Evolutionary conservation across 2,888 invertebrate genomes (phyloP), one percentile per base, ranked within the genome.

Genomic region (Ischnus inquisitorius): DNA sequence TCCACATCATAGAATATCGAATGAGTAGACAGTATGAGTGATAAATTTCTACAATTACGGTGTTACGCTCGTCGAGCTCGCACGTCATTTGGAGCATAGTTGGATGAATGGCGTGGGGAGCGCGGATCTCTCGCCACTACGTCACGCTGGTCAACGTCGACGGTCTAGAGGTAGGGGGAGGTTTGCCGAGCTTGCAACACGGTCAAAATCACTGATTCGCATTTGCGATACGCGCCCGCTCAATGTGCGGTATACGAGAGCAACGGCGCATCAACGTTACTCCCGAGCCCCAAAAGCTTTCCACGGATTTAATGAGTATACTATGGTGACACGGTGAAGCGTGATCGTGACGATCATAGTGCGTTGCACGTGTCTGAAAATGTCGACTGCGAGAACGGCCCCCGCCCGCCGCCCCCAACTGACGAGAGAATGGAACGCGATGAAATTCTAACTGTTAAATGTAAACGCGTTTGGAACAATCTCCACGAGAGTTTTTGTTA

Each of bases 251-350:
- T 75, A 83, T 72, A 82, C 79, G 64, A 75, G 77, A 71, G 79
- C 74, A 80, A 81, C 57, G 72, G 65, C 72, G 77, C 67, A 81
- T 77, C 71, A 34, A 16, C 28, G 72, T 43, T 72, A 62, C 69
- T 60, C 46, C 34, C 57, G 46, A 75, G n/a, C n/a, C 48, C 75
- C 34, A 67, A 79, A 79, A 79, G 76, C 76, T 60, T 79, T 79
- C 76, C 69, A 54, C 54, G 79, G 67, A 85, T 87, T 82, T 84
- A 86, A 86, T 86, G 86, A 86, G 83, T 80, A 68, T 60, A 48
- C 82, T 79, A 86, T 84, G 84, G 82, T 82, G 85, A 85, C 82
- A 87, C 82, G 67, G 78, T 72, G 69, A 79, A 84, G 86, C 87
- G 85, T 84, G 85, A 84, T 87, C 82, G 83, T 77, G 80, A 83